Percentiles rank a stretch among this genome's conserved stretches.
These are phyloP conservation scores for Synodontis membranacea DNA, from an alignment of 2,113 vertebrate genomes.

Conservation along the genomic window DNA sequence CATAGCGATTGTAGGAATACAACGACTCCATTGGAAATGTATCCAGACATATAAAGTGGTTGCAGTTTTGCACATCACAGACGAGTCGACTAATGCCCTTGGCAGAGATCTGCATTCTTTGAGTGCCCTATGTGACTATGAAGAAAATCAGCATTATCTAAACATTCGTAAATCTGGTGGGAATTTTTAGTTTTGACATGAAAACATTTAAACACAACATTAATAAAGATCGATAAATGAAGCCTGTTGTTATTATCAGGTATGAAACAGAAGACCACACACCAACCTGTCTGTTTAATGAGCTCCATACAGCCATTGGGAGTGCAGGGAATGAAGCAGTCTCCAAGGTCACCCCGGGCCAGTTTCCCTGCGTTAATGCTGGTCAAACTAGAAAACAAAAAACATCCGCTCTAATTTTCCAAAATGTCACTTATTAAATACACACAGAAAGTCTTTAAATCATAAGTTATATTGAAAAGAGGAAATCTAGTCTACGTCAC, in stretches of 20 bases:
- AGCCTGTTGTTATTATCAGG: neutral
- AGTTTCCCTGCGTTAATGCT: constrained; percentile 94
- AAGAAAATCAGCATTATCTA: neutral
- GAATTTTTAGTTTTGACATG: neutral
- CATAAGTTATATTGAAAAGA: neutral
- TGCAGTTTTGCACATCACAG: too few species aligned
- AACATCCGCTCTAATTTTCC: constrained; percentile 44
- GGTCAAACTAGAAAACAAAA: constrained; percentile 80
- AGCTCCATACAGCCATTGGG: constrained; percentile 97
- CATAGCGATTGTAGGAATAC: too few species aligned
- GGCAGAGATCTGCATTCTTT: too few species aligned
- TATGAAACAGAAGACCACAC: neutral
- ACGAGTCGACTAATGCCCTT: too few species aligned
- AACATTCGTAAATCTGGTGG: neutral
- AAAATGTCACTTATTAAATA: neutral
- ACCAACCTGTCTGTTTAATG: constrained; percentile 87
- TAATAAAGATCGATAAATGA: neutral
- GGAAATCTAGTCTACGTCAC: neutral
- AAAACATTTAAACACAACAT: neutral
- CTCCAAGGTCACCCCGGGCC: constrained; percentile 87
- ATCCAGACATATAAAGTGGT: too few species aligned
- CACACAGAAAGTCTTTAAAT: neutral
- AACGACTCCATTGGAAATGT: too few species aligned
- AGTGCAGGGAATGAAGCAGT: constrained; percentile 96
- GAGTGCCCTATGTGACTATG: neutral